Evolutionary conservation across 2,797 vertebrate genomes (phyloP).

Genomic region (Lutjanus argentimaculatus): DNA sequence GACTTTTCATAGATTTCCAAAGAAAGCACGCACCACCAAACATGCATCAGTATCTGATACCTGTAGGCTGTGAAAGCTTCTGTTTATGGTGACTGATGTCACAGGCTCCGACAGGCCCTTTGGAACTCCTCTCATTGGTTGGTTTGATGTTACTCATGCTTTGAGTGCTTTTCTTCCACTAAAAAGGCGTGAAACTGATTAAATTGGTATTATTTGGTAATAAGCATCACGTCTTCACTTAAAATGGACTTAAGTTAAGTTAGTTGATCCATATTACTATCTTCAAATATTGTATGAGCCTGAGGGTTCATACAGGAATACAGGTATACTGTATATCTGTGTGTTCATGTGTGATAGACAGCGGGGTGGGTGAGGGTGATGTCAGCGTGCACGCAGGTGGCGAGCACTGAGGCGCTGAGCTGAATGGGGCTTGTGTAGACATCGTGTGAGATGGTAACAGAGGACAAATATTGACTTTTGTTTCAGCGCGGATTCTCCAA

Average conservation of each 20-base stretch:
- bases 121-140: background rate
- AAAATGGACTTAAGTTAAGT: too few relatives aligned
- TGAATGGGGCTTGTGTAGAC: constrained; percentile 58
- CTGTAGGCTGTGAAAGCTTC: too few relatives aligned
- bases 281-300: background rate
- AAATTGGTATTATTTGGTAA: background rate
- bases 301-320: background rate
- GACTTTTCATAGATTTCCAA: too few relatives aligned
- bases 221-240: too few relatives aligned
- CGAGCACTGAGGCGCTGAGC: constrained; percentile 19
- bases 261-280: background rate
- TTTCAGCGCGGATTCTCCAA: constrained; percentile 41
- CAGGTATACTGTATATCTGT: background rate
- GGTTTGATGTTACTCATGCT: background rate
- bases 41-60: too few relatives aligned
- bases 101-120: background rate
- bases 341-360: background rate
- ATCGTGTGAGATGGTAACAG: constrained; percentile 57
- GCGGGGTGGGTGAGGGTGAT: constrained; percentile 1
- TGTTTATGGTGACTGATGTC: background rate
- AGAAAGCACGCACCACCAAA: too few relatives aligned
- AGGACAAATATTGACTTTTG: constrained; percentile 80
- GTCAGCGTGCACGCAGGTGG: constrained; percentile 23
- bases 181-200: background rate
- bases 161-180: background rate